These are phyloP conservation scores for Venustaconcha ellipsiformis DNA, from an alignment of 1,140 invertebrate species.

Conservation along the genomic window DNA sequence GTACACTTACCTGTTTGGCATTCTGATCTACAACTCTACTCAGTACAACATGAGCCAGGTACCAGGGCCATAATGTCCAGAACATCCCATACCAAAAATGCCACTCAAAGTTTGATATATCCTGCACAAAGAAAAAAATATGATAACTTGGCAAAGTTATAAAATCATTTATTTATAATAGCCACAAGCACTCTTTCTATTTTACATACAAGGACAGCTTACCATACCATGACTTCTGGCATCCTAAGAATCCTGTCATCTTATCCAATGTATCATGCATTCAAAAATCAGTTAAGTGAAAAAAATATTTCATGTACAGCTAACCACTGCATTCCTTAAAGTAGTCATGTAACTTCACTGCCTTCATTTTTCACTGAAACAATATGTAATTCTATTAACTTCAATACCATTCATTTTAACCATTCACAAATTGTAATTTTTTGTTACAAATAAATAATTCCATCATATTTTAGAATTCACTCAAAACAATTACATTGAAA, in stretches of 20 bases:
- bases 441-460: too few relatives aligned
- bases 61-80: constrained; percentile 42
- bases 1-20: constrained; percentile 12
- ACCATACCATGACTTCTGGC: neutral
- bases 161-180: neutral
- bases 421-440: too few relatives aligned
- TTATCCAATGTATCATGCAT: neutral
- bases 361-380: too few relatives aligned
- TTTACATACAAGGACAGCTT: neutral
- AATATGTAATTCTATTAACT: too few relatives aligned
- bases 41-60: constrained; percentile 44
- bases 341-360: too few relatives aligned
- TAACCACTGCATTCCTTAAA: too few relatives aligned
- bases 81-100: constrained; percentile 48
- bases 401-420: too few relatives aligned
- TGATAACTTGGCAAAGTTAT: neutral
- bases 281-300: neutral
- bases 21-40: constrained; percentile 34
- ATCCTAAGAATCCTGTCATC: too few relatives aligned
- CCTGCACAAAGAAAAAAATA: constrained; percentile 25
- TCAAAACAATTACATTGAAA: too few relatives aligned
- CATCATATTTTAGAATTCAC: too few relatives aligned
- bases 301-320: neutral
- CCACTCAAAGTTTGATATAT: constrained; percentile 58
- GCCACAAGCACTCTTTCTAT: neutral